Percentiles rank a stretch among this genome's conserved stretches.
Conservation (phyloP, 1,140 invertebrate genomes). For the Hesperophylax magnus region DNA sequence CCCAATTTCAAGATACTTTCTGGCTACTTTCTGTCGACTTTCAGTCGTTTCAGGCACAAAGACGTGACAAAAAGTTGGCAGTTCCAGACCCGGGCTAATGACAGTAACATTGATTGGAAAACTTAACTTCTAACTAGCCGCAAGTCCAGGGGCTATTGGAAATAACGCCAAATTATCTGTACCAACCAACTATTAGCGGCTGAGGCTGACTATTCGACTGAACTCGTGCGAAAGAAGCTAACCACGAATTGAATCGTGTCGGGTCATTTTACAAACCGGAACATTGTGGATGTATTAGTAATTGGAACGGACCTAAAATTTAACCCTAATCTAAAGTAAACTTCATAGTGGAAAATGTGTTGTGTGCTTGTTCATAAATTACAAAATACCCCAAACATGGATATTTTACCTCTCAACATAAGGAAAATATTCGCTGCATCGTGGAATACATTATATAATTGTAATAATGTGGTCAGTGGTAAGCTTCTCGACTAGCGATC, state of each 20-base stretch:
- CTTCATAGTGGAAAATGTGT: too few species aligned
- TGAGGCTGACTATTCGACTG: background rate
- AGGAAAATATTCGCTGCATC: too few species aligned
- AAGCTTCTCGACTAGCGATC: too few species aligned
- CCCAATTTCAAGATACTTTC: conserved; percentile 13
- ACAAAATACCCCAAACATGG: too few species aligned
- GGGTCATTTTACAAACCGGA: background rate
- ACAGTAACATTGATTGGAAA: conserved; percentile 49
- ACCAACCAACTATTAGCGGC: conserved; percentile 7
- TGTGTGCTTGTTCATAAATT: too few species aligned
- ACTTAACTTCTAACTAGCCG: conserved; percentile 33
- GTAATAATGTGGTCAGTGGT: too few species aligned
- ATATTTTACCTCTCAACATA: too few species aligned
- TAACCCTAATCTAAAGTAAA: too few species aligned
- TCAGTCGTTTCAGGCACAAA: conserved; percentile 19
- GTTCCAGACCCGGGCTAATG: conserved; percentile 39
- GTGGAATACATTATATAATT: too few species aligned
- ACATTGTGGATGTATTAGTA: too few species aligned
- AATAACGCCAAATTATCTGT: conserved; percentile 23
- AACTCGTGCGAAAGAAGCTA: conserved; percentile 9
- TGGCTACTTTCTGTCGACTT: too few species aligned
- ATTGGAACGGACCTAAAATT: too few species aligned
- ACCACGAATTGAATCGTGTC: background rate
- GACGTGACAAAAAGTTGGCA: conserved; percentile 47
- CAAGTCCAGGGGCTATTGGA: background rate